A percentile compares a stretch with the other conserved stretches of the same genome.
Evolutionary conservation across 1,140 invertebrate genomes (phyloP).

Genomic region (Aphelinus atriplicis): DNA sequence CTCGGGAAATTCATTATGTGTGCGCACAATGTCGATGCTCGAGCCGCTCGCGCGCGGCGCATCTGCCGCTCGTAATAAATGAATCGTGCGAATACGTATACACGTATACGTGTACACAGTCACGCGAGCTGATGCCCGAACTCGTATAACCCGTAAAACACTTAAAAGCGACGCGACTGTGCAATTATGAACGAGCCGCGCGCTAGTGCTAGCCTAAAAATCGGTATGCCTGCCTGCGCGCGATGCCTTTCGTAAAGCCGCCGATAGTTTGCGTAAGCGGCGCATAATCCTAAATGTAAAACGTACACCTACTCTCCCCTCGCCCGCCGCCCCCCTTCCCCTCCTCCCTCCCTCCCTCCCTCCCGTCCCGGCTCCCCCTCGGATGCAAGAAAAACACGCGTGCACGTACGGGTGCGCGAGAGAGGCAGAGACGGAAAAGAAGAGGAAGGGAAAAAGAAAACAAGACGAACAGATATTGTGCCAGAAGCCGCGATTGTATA

Average conservation of each 20-base stretch:
- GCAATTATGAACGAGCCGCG: constrained; percentile 32
- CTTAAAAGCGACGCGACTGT: constrained; percentile 20
- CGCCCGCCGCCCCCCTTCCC: no score
- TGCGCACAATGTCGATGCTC: no score
- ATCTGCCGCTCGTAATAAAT: no score
- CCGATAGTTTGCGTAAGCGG: constrained; percentile 23
- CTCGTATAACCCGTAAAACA: constrained; percentile 23
- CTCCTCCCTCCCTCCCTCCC: no score
- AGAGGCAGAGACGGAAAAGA: neutral
- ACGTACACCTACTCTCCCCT: no score
- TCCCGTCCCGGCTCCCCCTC: no score
- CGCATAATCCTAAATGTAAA: neutral
- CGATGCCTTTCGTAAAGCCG: constrained; percentile 26
- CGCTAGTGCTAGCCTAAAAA: constrained; percentile 1
- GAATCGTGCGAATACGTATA: no score
- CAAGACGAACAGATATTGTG: neutral
- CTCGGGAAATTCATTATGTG: no score
- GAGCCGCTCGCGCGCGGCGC: no score
- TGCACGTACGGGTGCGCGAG: neutral
- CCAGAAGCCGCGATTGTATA: constrained; percentile 13
- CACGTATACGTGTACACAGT: neutral
- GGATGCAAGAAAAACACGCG: no score
- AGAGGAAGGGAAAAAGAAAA: constrained; percentile 8
- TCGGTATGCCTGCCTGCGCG: neutral
- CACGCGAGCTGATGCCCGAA: constrained; percentile 15